A percentile compares a stretch with the other conserved stretches of the same genome.
phyloP scores from a whole-genome alignment of 2,888 invertebrate genomes.

The Morinoia aosen region DNA sequence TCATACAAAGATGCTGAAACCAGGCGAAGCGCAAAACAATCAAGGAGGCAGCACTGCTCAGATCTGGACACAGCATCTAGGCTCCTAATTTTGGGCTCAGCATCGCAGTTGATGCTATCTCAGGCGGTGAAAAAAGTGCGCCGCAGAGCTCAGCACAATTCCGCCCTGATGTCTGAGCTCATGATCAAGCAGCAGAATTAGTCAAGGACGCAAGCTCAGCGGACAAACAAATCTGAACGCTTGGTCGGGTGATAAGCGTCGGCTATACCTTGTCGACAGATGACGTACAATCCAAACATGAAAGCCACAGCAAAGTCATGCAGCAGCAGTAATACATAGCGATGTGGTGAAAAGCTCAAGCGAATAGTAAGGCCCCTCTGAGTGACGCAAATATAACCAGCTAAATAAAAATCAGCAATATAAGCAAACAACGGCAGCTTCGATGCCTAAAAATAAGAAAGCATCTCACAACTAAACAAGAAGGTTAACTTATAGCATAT shows the following conservation, averaged over 20 bases:
- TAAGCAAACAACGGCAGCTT: background rate
- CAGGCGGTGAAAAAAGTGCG: background rate
- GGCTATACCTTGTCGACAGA: background rate
- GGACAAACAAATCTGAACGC: slow-evolving; percentile 8
- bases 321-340: background rate
- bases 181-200: background rate
- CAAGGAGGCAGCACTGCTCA: background rate
- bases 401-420: background rate
- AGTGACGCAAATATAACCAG: background rate
- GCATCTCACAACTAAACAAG: background rate
- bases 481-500: background rate
- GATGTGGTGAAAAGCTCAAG: too few relatives aligned
- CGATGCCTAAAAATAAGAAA: background rate
- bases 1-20: background rate
- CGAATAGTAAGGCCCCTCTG: too few relatives aligned
- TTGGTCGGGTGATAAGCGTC: background rate
- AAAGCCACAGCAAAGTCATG: background rate
- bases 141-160: background rate
- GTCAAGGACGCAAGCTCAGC: background rate
- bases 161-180: background rate
- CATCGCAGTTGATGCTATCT: background rate
- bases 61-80: background rate
- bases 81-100: background rate
- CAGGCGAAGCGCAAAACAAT: background rate
- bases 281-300: background rate